A percentile compares a stretch with the other conserved stretches of the same genome.
Conservation (phyloP, 2,797 vertebrate species). For the Botia kubotai region DNA sequence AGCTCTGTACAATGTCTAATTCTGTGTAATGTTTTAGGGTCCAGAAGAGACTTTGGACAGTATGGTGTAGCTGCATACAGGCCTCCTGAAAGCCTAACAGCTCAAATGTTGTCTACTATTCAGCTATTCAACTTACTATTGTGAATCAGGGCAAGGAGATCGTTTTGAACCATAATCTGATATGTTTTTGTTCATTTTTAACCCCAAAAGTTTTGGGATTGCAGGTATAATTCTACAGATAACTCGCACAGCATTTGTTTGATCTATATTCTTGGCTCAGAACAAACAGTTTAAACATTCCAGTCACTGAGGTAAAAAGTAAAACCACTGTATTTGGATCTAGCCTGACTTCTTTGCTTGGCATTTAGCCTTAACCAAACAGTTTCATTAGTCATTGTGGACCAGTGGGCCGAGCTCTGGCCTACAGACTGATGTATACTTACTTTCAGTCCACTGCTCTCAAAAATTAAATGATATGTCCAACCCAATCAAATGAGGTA, state of each 20-base stretch:
- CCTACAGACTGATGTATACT: slow-evolving; percentile 23
- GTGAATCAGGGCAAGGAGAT: too few species aligned
- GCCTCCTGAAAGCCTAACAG: background rate
- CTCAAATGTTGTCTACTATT: too few species aligned
- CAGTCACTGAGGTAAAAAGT: background rate
- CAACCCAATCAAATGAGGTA: background rate
- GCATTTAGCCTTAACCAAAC: slow-evolving; percentile 28
- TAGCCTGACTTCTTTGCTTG: slow-evolving; percentile 7
- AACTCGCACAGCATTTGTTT: background rate
- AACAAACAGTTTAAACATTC: slow-evolving; percentile 1
- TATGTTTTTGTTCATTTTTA: too few species aligned
- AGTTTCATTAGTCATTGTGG: slow-evolving; percentile 27
- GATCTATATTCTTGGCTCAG: background rate
- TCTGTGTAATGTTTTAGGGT: too few species aligned
- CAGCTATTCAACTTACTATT: too few species aligned
- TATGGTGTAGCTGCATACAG: background rate
- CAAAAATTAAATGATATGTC: slow-evolving; percentile 19
- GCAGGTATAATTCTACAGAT: background rate
- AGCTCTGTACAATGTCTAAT: too few species aligned
- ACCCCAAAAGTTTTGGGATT: background rate
- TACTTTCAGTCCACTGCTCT: background rate
- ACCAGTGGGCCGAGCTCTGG: background rate
- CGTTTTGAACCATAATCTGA: too few species aligned
- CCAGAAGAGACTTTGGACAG: background rate
- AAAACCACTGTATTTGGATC: slow-evolving; percentile 10